A percentile compares a stretch with the other conserved stretches of the same genome.
Conservation (phyloP, 1,140 invertebrate genomes). For the Helicorthomorpha holstii region DNA sequence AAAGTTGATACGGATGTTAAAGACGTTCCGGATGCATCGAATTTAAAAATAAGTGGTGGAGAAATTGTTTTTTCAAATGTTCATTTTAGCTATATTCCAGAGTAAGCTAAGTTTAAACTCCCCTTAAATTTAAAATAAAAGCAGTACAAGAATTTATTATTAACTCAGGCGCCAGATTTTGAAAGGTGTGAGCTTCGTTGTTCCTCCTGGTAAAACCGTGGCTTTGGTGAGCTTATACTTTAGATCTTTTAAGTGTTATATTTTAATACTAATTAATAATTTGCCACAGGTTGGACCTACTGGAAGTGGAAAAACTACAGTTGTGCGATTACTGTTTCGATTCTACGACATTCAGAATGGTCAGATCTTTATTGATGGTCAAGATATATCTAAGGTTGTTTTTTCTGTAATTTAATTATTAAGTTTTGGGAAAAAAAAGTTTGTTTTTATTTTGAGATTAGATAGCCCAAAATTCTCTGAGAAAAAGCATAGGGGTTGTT, state of each 20-base stretch:
- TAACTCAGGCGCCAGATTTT: constrained; percentile 44
- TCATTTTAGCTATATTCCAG: constrained; percentile 67
- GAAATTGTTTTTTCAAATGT: constrained; percentile 78
- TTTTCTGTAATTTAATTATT: not conserved
- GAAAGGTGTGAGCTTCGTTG: constrained; percentile 65
- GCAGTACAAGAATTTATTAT: not conserved
- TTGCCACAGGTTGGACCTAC: constrained; percentile 57
- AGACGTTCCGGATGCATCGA: constrained; percentile 56
- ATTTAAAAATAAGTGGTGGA: constrained; percentile 50
- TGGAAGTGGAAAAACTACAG: constrained; percentile 86
- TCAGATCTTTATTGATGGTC: constrained; percentile 64
- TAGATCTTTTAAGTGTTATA: too few species aligned
- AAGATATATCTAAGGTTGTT: constrained; percentile 49
- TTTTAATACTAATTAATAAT: too few species aligned
- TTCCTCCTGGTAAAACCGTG: constrained; percentile 74
- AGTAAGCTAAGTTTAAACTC: constrained; percentile 23
- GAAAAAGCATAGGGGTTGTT: constrained; percentile 72
- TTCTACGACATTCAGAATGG: constrained; percentile 87
- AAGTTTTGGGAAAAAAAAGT: not conserved
- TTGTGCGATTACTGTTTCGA: constrained; percentile 79
- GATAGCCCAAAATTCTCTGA: constrained; percentile 57
- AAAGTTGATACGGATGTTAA: constrained; percentile 68
- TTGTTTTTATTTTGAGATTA: constrained; percentile 10
- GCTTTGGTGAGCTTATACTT: constrained; percentile 51
- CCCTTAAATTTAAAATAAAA: not conserved